These are phyloP conservation scores for Drosophila lacertosa DNA, from an alignment of 1,140 invertebrate genomes.

Conservation along the genomic window DNA sequence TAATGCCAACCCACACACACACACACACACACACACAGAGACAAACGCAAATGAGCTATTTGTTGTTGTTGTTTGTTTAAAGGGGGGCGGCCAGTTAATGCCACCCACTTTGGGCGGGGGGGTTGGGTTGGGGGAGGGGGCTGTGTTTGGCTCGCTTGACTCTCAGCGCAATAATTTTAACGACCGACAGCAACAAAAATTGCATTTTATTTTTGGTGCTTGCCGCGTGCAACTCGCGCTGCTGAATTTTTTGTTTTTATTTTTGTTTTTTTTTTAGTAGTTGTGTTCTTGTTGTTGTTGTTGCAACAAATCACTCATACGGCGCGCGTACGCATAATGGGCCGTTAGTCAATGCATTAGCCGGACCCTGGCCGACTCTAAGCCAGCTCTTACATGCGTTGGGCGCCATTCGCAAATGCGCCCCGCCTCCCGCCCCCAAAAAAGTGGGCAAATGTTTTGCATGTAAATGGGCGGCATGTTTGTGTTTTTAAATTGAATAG, in stretches of 20 bases:
- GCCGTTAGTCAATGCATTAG: slow-evolving; percentile 78
- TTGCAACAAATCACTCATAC: slow-evolving; percentile 51
- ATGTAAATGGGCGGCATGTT: slow-evolving; percentile 41
- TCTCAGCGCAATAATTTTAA: slow-evolving; percentile 65
- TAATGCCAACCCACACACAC: slow-evolving; percentile 65
- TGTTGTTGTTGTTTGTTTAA: neutral
- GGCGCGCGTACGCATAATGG: slow-evolving; percentile 49
- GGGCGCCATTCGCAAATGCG: slow-evolving; percentile 13
- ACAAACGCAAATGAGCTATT: slow-evolving; percentile 19
- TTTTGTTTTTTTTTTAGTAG: slow-evolving; percentile 1
- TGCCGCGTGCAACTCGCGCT: slow-evolving; percentile 45
- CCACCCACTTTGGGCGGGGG: slow-evolving; percentile 69
- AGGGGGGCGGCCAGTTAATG: slow-evolving; percentile 60
- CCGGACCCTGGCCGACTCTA: neutral
- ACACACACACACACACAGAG: slow-evolving; percentile 38
- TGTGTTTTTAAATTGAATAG: slow-evolving; percentile 21
- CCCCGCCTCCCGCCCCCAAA: no score
- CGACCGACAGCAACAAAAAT: slow-evolving; percentile 72
- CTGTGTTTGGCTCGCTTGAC: slow-evolving; percentile 16
- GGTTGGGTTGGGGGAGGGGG: no score
- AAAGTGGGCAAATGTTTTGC: slow-evolving; percentile 49
- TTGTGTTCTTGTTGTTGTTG: slow-evolving; percentile 21
- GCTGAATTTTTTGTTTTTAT: slow-evolving; percentile 31
- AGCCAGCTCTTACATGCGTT: neutral
- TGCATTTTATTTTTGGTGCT: slow-evolving; percentile 79